Evolutionary conservation across 2,888 invertebrate species (phyloP).

Genomic region (Hermodice carunculata): DNA sequence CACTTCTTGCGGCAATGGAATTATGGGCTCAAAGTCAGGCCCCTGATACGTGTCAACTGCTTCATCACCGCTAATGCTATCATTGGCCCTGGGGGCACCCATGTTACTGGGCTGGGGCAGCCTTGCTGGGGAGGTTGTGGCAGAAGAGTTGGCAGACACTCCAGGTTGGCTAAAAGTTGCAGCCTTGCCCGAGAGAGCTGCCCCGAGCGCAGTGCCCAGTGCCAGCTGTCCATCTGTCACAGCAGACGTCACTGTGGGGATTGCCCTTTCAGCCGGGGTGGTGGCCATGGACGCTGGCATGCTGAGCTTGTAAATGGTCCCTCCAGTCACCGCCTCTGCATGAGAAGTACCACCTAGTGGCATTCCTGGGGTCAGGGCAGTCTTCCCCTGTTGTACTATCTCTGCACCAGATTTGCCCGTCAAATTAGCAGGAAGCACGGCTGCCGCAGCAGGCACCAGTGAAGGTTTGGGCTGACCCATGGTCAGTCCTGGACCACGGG

Average conservation of each 20-base stretch:
- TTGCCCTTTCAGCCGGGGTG: too few relatives aligned
- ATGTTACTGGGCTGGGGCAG: too few relatives aligned
- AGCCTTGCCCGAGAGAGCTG: background rate
- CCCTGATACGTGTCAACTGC: slow-evolving; percentile 23
- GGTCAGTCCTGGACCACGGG: background rate
- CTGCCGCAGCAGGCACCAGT: background rate
- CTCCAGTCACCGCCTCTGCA: background rate
- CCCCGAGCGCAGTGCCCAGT: background rate
- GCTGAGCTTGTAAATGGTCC: too few relatives aligned
- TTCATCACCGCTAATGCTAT: slow-evolving; percentile 7
- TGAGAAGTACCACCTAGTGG: background rate
- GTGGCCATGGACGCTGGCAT: too few relatives aligned
- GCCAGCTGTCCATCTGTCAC: background rate
- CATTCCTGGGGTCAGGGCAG: too few relatives aligned
- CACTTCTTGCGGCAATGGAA: slow-evolving; percentile 84
- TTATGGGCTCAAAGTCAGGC: slow-evolving; percentile 80
- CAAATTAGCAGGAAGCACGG: background rate
- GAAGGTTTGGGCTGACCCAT: background rate
- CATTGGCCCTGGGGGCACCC: too few relatives aligned
- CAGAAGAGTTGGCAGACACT: too few relatives aligned
- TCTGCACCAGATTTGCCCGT: too few relatives aligned
- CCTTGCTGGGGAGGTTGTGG: too few relatives aligned
- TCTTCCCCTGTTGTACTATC: too few relatives aligned
- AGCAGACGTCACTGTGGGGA: background rate
- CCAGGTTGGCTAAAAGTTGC: background rate